Base-by-base conservation (phyloP, 1,140 invertebrate species). In the Pissodes strobi region DNA sequence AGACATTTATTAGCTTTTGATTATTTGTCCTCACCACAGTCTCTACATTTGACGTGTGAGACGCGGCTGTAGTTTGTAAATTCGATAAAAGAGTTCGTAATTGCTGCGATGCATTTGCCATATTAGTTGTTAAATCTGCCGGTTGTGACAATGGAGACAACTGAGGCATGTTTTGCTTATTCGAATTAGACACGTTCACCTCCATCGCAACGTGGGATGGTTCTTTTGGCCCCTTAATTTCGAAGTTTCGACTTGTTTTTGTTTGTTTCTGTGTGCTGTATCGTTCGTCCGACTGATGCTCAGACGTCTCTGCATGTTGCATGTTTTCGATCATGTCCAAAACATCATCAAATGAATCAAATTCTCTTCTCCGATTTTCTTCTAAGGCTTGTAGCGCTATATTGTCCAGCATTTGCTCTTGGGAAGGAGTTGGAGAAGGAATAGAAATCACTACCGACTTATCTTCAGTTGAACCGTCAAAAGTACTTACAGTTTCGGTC, bases 131-230 rank as follows among this genome's bases (percentile, higher is more conserved):
- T 12, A 89, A 76, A 67, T 89, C 87, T 0, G 85, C 84, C 0
- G 88, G 87, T 74, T 88, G 87, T 0, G 87, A 88, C 1, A 89
- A 67, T 0, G 88, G 88, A 0, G 87, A 88, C 3, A 88, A 74
- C 73, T 88, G 87, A 1, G 87, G 85, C 27, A 87, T 76, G 12
- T 81, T 79, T 2, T 82, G 78, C 49, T 81, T 80, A 5, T 63
- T 68, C n/a, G 67, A 65, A 5, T 64, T 72, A 3, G 66, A 43
- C 46, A 70, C 68, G n/a, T 76, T 67, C 75, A 79, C 38, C 13
- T 25, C 37, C 18, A 41, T 41, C 59, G 46, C n/a, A 68, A 64
- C 25, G 80, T 65, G 45, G 2, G 39, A 2, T 21, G 15, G 37
- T 23, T 63, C 62, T 65, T 69, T 66, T 45, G 46, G 34, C 6